Percentiles rank a stretch among this genome's conserved stretches.
Evolutionary conservation across 64 coral and sea anemone genomes (phyloP).

Genomic region (Montipora foliosa): DNA sequence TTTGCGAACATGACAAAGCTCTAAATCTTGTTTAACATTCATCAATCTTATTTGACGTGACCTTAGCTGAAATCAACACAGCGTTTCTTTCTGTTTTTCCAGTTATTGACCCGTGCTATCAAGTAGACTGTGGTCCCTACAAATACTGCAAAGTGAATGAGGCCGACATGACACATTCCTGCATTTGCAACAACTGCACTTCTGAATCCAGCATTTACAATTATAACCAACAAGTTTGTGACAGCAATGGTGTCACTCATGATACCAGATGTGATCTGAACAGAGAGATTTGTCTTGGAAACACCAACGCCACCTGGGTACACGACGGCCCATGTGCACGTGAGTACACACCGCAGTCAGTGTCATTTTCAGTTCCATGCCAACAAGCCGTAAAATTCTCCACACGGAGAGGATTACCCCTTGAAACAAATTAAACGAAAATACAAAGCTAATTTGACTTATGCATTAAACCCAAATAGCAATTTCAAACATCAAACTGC

Average conservation of each 20-base stretch:
- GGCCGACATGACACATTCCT: neutral
- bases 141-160: neutral
- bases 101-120: constrained; percentile 2
- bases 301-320: neutral
- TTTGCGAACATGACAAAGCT: too few relatives aligned
- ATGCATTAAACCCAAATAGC: too few relatives aligned
- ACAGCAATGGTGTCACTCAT: neutral
- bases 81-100: neutral
- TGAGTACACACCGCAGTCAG: neutral
- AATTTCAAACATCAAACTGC: too few relatives aligned
- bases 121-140: neutral
- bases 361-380: too few relatives aligned
- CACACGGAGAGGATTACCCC: too few relatives aligned
- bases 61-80: too few relatives aligned
- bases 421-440: too few relatives aligned
- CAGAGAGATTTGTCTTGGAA: neutral
- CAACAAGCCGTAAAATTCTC: too few relatives aligned
- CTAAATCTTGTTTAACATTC: too few relatives aligned
- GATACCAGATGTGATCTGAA: neutral
- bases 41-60: too few relatives aligned
- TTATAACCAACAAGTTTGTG: neutral
- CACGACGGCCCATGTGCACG: constrained; percentile 11
- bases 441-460: too few relatives aligned
- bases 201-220: neutral
- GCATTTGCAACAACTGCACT: neutral